Evolutionary conservation across 2,888 invertebrate species (phyloP).

Genomic region (Siphonodentalium dalli): DNA sequence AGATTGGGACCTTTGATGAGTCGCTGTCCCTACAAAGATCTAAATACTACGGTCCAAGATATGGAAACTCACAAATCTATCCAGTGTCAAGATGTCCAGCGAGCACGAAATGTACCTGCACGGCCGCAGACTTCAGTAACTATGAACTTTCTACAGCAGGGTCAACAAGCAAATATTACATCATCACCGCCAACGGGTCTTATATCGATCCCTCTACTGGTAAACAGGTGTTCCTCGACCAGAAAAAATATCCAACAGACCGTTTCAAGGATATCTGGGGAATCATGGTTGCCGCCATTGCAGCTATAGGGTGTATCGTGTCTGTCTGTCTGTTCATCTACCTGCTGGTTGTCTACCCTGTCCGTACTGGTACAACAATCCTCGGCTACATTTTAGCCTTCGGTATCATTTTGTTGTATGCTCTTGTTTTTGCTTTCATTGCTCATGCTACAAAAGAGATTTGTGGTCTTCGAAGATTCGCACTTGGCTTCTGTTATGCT

Average conservation of each 20-base stretch:
- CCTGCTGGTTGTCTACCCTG: slow-evolving; percentile 63
- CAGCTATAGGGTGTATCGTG: slow-evolving; percentile 62
- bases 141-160: slow-evolving; percentile 25
- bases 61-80: slow-evolving; percentile 29
- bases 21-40: slow-evolving; percentile 32
- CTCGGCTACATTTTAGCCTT: slow-evolving; percentile 66
- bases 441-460: slow-evolving; percentile 60
- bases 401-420: slow-evolving; percentile 64
- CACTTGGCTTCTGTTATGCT: slow-evolving; percentile 65
- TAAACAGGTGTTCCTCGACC: slow-evolving; percentile 35
- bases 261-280: slow-evolving; percentile 63
- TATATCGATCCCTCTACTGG: slow-evolving; percentile 47
- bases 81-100: slow-evolving; percentile 47
- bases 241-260: slow-evolving; percentile 30
- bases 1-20: slow-evolving; percentile 50
- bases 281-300: slow-evolving; percentile 58
- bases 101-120: slow-evolving; percentile 42
- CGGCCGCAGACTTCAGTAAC: slow-evolving; percentile 21
- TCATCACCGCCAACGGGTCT: slow-evolving; percentile 41
- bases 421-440: slow-evolving; percentile 65
- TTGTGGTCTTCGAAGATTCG: slow-evolving; percentile 66
- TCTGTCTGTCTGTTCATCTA: slow-evolving; percentile 63
- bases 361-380: slow-evolving; percentile 63
- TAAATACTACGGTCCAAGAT: slow-evolving; percentile 38
- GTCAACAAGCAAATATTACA: slow-evolving; percentile 27